A percentile compares a stretch with the other conserved stretches of the same genome.
These are phyloP conservation scores for Drosophila neocordata DNA, from an alignment of 1,140 invertebrate species.

Conservation along the genomic window DNA sequence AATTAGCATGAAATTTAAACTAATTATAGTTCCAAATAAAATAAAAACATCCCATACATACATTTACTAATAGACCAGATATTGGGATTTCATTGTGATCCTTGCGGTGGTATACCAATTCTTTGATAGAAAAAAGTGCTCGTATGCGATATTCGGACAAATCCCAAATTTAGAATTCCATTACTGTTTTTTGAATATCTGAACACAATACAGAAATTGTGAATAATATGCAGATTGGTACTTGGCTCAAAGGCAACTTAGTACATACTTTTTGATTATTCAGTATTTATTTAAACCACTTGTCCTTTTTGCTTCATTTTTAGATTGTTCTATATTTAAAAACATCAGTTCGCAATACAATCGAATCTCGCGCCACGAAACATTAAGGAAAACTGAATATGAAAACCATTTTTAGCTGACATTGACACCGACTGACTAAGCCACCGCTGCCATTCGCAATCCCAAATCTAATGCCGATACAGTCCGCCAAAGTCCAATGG, in stretches of 20 bases:
- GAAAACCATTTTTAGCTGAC: slow-evolving; percentile 36
- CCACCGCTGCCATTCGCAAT: slow-evolving; percentile 10
- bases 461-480: slow-evolving; percentile 4
- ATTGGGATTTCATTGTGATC: too few relatives aligned
- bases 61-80: too few relatives aligned
- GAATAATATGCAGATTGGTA: not conserved
- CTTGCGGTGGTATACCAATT: too few relatives aligned
- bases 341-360: slow-evolving; percentile 11
- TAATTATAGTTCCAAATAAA: too few relatives aligned
- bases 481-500: not conserved
- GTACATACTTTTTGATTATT: slow-evolving; percentile 9
- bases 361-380: slow-evolving; percentile 49
- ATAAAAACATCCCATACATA: too few relatives aligned
- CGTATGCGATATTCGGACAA: too few relatives aligned
- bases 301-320: not conserved
- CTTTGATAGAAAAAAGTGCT: too few relatives aligned
- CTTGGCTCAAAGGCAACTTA: not conserved
- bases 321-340: not conserved
- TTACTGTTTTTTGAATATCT: too few relatives aligned
- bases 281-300: not conserved
- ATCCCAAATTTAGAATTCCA: too few relatives aligned
- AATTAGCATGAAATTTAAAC: too few relatives aligned
- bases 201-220: too few relatives aligned
- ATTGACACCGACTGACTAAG: slow-evolving; percentile 18
- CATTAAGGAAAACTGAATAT: slow-evolving; percentile 53